Evolutionary conservation across 2,797 vertebrate species (phyloP), one percentile per base, ranked within the genome.

Genomic region (Catostomus latipinnis): DNA sequence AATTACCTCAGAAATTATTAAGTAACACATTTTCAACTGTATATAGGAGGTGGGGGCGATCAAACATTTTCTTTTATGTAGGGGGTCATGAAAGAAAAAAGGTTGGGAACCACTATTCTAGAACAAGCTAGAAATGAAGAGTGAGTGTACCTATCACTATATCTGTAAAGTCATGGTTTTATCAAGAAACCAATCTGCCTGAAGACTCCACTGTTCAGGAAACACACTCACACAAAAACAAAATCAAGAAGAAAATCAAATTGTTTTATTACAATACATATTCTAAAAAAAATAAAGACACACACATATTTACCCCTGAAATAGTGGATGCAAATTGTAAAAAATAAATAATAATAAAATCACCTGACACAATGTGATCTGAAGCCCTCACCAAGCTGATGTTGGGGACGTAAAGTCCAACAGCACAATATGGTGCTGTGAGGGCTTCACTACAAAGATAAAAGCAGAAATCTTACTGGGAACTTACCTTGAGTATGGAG

Each of bases 371-470:
- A 88, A n/a, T 83, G 91, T 93, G 88, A 94, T 87, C 92, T 90
- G 96, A 93, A 95, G 95, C 97, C 97, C 96, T 98, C 98, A 98
- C 98, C 97, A 97, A 98, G 94, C 95, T 95, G 81, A 91, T 54
- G 96, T 96, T 98, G 97, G 97, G 97, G 97, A 99, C 97, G 61
- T 89, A 88, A 90, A 94, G 96, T 98, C 97, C 98, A 99, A 98
- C 97, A 99, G 97, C 97, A 97, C 95, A 80, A 92, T 91, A 88
- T 87, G 88, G 86, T 94, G 96, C 97, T 99, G 97, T 95, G 97
- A 98, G 96, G 96, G 96, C 95, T 94, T 95, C 91, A 93, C 93
- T 73, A 75, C 79, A 79, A 82, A 83, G 2, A 74, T 66, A 45
- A 93, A 76, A 94, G 90, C 93, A 94, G 94, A 92, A 87, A 86